Conservation (phyloP, 1,140 invertebrate genomes). For the Sipha flava region DNA sequence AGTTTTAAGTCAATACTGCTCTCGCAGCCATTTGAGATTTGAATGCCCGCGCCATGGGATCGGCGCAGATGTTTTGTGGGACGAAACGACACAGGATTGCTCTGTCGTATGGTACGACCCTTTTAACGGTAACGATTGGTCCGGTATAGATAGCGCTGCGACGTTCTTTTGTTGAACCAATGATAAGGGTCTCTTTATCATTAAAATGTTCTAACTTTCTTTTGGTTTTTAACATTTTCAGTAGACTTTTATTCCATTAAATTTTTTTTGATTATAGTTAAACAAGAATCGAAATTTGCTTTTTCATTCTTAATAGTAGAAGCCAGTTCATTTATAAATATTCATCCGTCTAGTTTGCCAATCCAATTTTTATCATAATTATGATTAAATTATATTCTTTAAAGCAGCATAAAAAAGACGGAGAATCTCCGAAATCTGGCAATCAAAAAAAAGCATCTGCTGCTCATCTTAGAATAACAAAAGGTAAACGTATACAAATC, state of each 20-base stretch:
- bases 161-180: background rate
- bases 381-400: constrained; percentile 30
- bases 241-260: background rate
- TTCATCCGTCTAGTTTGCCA: background rate
- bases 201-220: background rate
- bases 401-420: constrained; percentile 70
- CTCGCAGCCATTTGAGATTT: no score
- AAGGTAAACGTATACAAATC: constrained; percentile 73
- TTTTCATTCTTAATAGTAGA: background rate
- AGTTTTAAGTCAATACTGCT: no score
- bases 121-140: no score
- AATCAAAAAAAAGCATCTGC: constrained; percentile 87
- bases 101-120: no score
- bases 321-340: background rate
- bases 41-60: no score
- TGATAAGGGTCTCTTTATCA: background rate
- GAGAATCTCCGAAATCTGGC: constrained; percentile 65
- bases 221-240: background rate
- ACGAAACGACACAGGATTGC: no score
- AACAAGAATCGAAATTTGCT: background rate
- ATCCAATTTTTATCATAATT: background rate
- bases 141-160: background rate
- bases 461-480: constrained; percentile 91
- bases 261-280: background rate
- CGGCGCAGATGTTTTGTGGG: no score